These are phyloP conservation scores for Dallia pectoralis DNA, from an alignment of 2,797 vertebrate species.

Conservation along the genomic window DNA sequence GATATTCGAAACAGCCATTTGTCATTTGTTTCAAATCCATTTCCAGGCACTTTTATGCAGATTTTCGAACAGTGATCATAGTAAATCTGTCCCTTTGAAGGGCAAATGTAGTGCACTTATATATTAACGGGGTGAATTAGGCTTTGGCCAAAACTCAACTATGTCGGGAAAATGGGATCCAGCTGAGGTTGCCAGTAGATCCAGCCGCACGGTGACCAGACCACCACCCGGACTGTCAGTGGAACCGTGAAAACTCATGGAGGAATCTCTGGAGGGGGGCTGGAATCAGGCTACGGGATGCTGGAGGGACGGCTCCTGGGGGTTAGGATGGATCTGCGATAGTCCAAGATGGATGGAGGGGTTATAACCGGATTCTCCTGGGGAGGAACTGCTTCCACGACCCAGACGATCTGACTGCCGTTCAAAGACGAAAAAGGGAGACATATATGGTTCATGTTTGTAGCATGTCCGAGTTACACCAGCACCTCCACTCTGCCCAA, in stretches of 20 bases:
- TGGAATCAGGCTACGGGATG: constrained; percentile 39
- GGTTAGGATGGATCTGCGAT: no score
- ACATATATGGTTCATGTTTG: constrained; percentile 73
- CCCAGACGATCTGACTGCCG: constrained; percentile 69
- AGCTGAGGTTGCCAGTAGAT: constrained; percentile 4
- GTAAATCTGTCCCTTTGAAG: no score
- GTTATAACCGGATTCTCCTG: constrained; percentile 55
- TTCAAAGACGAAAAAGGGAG: constrained; percentile 66
- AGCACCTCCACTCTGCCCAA: constrained; percentile 42
- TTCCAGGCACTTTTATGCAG: constrained; percentile 45
- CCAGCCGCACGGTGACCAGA: background rate
- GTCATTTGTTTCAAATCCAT: constrained; percentile 54
- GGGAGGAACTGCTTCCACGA: constrained; percentile 53
- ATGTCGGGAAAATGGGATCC: background rate
- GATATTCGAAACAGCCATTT: constrained; percentile 40
- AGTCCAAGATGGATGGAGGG: constrained; percentile 27
- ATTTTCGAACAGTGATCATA: constrained; percentile 39
- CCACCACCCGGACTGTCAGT: background rate
- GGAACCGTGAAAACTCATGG: no score
- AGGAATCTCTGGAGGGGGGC: constrained; percentile 26
- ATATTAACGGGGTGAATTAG: background rate
- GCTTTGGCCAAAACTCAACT: background rate
- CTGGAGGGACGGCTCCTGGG: constrained; percentile 1
- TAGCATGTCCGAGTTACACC: constrained; percentile 64
- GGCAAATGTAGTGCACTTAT: constrained; percentile 42